Evolutionary conservation across 2,113 vertebrate species (phyloP).

Genomic region (Aplodontia rufa): DNA sequence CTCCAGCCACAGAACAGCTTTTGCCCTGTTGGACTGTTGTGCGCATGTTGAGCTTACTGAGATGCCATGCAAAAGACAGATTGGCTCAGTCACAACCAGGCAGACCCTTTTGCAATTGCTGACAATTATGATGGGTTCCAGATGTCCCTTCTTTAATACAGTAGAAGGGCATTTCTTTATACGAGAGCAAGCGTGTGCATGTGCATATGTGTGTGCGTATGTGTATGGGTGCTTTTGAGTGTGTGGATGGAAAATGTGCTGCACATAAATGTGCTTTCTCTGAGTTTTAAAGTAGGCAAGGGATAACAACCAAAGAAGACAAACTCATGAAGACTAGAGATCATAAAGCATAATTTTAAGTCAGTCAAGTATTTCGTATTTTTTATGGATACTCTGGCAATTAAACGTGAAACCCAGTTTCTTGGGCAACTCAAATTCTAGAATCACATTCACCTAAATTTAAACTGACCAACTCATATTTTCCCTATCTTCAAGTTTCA

Average conservation of each 20-base stretch:
- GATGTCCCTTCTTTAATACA: conserved; percentile 78
- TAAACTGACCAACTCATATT: conserved; percentile 15
- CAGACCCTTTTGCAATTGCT: conserved; percentile 75
- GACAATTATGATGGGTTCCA: conserved; percentile 79
- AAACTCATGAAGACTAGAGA: conserved; percentile 61
- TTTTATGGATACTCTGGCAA: conserved; percentile 66
- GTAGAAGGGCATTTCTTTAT: conserved; percentile 80
- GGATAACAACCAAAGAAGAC: conserved; percentile 83
- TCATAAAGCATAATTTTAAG: conserved; percentile 68
- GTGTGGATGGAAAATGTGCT: conserved; percentile 57
- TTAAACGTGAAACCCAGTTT: conserved; percentile 81
- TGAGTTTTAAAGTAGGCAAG: conserved; percentile 72
- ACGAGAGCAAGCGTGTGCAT: conserved; percentile 66
- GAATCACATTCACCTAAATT: conserved; percentile 50
- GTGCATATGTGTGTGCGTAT: neutral
- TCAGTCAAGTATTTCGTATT: conserved; percentile 64
- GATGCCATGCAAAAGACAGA: conserved; percentile 73
- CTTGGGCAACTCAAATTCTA: conserved; percentile 73
- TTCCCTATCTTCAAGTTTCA: conserved; percentile 15
- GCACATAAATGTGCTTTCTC: conserved; percentile 72
- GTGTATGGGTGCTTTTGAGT: conserved; percentile 15
- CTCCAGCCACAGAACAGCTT: conserved; percentile 71
- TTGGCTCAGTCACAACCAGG: conserved; percentile 73
- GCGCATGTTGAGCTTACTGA: conserved; percentile 47
- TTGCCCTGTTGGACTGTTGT: conserved; percentile 66